Evolutionary conservation across 2,888 invertebrate genomes (phyloP), one percentile per base, ranked within the genome.

Genomic region (Heliconius ismenius): DNA sequence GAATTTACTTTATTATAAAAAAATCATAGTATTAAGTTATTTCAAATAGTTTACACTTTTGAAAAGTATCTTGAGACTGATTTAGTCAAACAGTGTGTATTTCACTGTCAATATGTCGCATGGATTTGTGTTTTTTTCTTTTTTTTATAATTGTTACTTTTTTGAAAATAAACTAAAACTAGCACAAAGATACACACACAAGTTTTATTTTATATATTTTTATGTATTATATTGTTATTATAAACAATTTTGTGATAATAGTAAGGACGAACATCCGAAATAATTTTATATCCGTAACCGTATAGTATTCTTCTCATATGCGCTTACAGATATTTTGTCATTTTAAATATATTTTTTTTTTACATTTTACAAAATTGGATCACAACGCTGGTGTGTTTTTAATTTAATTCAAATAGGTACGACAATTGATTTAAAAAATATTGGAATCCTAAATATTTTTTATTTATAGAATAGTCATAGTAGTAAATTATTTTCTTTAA

Each of bases 161-260:
- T 21, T 32, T 32, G 32, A 65, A 39, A 13, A 24, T 36, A 65
- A 65, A 36, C 36, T 65, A 32, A 11, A n/a, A 39, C n/a, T 67
- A 67, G 67, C 39, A 67, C 67, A 43, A 39, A 67, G 1, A 54
- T 67, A 13, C 2, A 54, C 39, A 67, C 65, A 67, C 24, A 43
- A 43, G 24, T 67, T 39, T 67, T 24, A 67, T 39, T 67, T 15
- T 67, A 15, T 65, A 65, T 65, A 36, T 67, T 7, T 21, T 64
- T 21, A 9, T 18, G 7, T 64, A 4, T 32, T 64, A 32, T 64
- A 49, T 18, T 15, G 24, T 64, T 21, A 10, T 65, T 39, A 21
- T 36, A 36, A 21, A 64, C 9, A 36, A 13, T 6, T 24, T 24
- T n/a, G n/a, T n/a, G n/a, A 65, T 39, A 65, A 21, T 24, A 4